Base-by-base conservation (phyloP, 2,113 vertebrate species). In the Clinocottus analis region DNA sequence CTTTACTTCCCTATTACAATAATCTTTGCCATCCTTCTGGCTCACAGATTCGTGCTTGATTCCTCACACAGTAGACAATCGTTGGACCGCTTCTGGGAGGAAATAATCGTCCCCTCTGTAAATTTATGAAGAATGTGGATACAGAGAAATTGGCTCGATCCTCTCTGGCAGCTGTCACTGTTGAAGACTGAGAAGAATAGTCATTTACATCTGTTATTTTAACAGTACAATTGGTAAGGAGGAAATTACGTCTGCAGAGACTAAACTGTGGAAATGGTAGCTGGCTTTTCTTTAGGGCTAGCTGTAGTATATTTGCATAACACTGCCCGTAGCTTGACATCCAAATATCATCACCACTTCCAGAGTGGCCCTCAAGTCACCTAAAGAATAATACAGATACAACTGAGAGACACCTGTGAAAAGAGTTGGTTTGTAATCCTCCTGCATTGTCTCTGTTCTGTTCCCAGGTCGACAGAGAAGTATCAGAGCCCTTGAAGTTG, bases 401-500 rank as follows among this genome's bases (percentile, higher is more conserved):
- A 60, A 10, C 33, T 72, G 19, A 21, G 12, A n/a, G 17, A 53
- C 27, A 53, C 1, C 5, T 17, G 47, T 55, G 2, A 45, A 29
- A 33, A 25, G 31, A 67, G 2, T 25, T 3, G 0, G 1, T 33
- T 56, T 72, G 3, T 84, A 79, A 86, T 66, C 41, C 51, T 72
- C 29, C 55, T 8, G 3, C 47, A 3, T 66, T 70, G 2, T 74
- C 75, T 64, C 49, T 85, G 14, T 80, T 80, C 14, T 80, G 58
- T 82, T 89, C 85, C n/a, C 64, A 95, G 93, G 91, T 91, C 93
- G 73, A 51, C 87, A 72, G 79, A 86, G 84, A 85, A 74, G 82
- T 85, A 39, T 80, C 68, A 47, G 84, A 75, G 85, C 72, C 84
- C 84, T 84, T 89, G 87, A 91, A 89, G 85, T 87, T 93, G 83